Evolutionary conservation across 2,888 invertebrate species (phyloP).

Genomic region (Lagria hirta): DNA sequence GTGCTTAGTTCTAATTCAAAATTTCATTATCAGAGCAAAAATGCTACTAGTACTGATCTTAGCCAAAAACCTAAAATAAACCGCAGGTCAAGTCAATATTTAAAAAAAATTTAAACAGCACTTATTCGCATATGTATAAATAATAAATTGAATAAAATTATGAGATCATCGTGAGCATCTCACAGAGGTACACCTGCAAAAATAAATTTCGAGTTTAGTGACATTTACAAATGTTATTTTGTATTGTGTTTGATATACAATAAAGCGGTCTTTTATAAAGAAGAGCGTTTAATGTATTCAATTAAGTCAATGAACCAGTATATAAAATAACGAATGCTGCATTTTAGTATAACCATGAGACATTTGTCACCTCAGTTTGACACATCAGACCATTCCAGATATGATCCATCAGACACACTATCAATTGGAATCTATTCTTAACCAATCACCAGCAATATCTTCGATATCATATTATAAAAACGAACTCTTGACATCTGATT

Average conservation of each 20-base stretch:
- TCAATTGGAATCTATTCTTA: conserved; percentile 35
- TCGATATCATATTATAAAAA: conserved; percentile 40
- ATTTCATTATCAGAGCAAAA: too few species aligned
- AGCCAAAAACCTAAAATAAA: too few species aligned
- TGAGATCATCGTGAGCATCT: too few species aligned
- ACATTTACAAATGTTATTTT: not conserved
- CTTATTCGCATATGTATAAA: too few species aligned
- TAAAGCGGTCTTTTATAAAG: conserved; percentile 4
- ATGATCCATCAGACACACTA: conserved; percentile 37
- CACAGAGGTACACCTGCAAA: too few species aligned
- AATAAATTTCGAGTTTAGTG: too few species aligned
- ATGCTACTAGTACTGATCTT: too few species aligned
- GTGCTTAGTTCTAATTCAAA: too few species aligned
- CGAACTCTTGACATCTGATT: conserved; percentile 41
- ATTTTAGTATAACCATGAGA: conserved; percentile 35
- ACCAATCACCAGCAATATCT: conserved; percentile 39
- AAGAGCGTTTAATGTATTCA: conserved; percentile 19
- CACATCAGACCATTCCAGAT: conserved; percentile 29
- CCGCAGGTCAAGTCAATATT: too few species aligned
- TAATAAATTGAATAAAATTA: too few species aligned
- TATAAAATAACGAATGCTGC: conserved; percentile 27
- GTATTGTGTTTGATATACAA: not conserved
- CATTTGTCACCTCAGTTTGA: conserved; percentile 37
- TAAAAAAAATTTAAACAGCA: too few species aligned
- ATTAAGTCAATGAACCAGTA: conserved; percentile 31